These are phyloP conservation scores for Caenorhabditis sp. DNA, from an alignment of 2,888 invertebrate species.

Conservation along the genomic window DNA sequence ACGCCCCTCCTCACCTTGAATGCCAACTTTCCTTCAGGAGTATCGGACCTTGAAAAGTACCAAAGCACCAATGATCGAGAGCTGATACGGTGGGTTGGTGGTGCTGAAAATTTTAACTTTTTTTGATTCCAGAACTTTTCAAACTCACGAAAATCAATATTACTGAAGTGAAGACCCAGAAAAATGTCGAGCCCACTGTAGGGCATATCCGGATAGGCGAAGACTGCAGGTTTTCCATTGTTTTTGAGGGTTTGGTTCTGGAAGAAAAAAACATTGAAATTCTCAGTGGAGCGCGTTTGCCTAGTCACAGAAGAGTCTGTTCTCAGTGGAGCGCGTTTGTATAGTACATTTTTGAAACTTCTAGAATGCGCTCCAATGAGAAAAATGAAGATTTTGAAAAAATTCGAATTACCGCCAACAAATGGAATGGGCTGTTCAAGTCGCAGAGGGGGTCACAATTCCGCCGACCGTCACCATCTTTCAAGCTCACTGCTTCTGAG, in stretches of 20 bases:
- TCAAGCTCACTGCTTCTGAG: conserved; percentile 42
- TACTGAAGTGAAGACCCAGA: conserved; percentile 68
- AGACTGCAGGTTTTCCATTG: conserved; percentile 37
- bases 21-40: conserved; percentile 62
- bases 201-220: conserved; percentile 55
- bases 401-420: conserved; percentile 69
- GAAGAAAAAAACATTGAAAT: conserved; percentile 29
- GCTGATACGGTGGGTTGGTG: conserved; percentile 32
- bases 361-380: not conserved
- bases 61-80: conserved; percentile 78
- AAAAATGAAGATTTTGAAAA: too few species aligned
- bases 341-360: too few species aligned
- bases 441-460: conserved; percentile 79
- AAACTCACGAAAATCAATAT: conserved; percentile 47
- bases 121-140: too few species aligned
- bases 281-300: too few species aligned
- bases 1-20: conserved; percentile 39
- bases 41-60: conserved; percentile 81
- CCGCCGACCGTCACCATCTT: conserved; percentile 66
- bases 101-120: conserved; percentile 34
- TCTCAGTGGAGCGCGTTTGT: too few species aligned
- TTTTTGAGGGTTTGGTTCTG: conserved; percentile 48
- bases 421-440: conserved; percentile 79
- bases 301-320: too few species aligned
- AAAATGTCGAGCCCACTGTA: conserved; percentile 62